Evolutionary conservation across 2,888 invertebrate genomes (phyloP).

Genomic region (Eustalomyia histrio): DNA sequence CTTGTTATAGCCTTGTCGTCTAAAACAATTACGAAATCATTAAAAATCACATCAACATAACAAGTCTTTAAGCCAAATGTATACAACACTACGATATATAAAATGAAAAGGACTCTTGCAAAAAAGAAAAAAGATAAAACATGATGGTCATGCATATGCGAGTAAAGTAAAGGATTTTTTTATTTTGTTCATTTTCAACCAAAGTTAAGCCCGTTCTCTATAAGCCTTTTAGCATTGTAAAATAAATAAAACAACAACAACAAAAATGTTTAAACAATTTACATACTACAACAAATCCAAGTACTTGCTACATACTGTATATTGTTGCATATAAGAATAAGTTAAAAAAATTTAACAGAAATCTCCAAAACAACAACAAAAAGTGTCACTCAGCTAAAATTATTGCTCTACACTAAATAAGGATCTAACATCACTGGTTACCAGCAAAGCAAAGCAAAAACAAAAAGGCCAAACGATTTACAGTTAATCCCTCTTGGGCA

Average conservation of each 20-base stretch:
- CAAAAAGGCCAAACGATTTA: slow-evolving; percentile 71
- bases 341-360: slow-evolving; percentile 30
- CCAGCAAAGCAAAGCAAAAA: slow-evolving; percentile 34
- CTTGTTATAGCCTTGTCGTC: slow-evolving; percentile 66
- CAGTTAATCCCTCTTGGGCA: slow-evolving; percentile 78
- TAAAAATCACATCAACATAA: slow-evolving; percentile 70
- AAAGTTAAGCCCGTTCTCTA: slow-evolving; percentile 52
- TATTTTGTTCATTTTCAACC: background rate
- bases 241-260: no score
- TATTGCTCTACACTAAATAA: slow-evolving; percentile 41
- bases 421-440: slow-evolving; percentile 30
- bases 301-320: slow-evolving; percentile 8
- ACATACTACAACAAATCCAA: slow-evolving; percentile 72
- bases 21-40: slow-evolving; percentile 74
- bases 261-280: slow-evolving; percentile 74
- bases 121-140: slow-evolving; percentile 30
- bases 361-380: slow-evolving; percentile 41
- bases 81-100: background rate
- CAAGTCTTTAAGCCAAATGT: slow-evolving; percentile 63
- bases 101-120: slow-evolving; percentile 15
- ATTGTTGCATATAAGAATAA: slow-evolving; percentile 42
- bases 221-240: slow-evolving; percentile 58
- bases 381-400: slow-evolving; percentile 61
- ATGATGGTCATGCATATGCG: slow-evolving; percentile 38
- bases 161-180: slow-evolving; percentile 11